phyloP scores from a whole-genome alignment of 1,140 invertebrate species.

The Heliconius congener region DNA sequence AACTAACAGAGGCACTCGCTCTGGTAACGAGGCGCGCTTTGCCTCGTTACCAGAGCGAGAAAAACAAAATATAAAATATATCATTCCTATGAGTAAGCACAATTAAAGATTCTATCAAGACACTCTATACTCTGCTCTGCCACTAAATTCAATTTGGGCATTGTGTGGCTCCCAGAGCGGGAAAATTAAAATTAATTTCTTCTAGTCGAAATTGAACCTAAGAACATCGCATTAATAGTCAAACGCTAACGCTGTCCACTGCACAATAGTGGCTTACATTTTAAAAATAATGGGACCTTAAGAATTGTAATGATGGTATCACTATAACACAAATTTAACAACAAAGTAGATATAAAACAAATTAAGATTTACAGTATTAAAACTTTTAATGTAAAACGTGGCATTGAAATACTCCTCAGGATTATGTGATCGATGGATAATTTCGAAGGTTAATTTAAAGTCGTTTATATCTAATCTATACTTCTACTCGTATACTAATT shows the following conservation, averaged over 20 bases:
- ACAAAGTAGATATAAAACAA: not conserved
- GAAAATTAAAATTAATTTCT: too few relatives aligned
- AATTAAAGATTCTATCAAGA: too few relatives aligned
- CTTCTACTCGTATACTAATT: too few relatives aligned
- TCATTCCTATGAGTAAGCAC: too few relatives aligned
- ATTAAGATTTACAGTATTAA: conserved; percentile 19
- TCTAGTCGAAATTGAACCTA: too few relatives aligned
- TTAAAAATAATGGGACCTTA: not conserved
- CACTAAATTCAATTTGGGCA: too few relatives aligned
- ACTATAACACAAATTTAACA: not conserved
- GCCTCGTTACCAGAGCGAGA: not conserved
- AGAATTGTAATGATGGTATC: not conserved
- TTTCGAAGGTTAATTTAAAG: not conserved
- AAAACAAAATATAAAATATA: not conserved
- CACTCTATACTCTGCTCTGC: too few relatives aligned
- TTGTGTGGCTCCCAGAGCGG: too few relatives aligned
- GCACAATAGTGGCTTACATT: too few relatives aligned
- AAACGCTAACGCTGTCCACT: too few relatives aligned
- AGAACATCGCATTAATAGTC: too few relatives aligned
- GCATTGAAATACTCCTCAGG: not conserved
- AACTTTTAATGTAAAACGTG: conserved; percentile 27
- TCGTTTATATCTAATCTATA: not conserved
- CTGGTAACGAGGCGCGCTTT: not conserved
- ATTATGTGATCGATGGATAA: conserved; percentile 11
- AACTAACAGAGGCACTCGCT: not conserved